Evolutionary conservation across 2,888 invertebrate species (phyloP).

Genomic region (Rhamphomyia laevipes): DNA sequence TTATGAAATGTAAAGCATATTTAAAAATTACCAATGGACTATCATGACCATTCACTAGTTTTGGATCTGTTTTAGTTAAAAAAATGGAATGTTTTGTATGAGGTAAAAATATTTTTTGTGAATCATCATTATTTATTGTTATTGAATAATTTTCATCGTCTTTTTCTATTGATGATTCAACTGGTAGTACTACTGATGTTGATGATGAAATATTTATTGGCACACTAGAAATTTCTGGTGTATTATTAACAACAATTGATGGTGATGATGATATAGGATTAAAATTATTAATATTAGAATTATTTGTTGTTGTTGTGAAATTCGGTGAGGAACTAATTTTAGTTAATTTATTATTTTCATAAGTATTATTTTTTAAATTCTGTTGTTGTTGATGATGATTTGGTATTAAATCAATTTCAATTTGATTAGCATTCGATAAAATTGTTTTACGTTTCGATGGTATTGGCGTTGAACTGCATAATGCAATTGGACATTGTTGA

Average conservation of each 20-base stretch:
- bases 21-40: constrained; percentile 15
- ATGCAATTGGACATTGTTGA: constrained; percentile 23
- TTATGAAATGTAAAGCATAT: no score
- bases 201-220: not conserved
- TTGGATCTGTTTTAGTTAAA: no score
- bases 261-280: constrained; percentile 1
- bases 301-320: constrained; percentile 12
- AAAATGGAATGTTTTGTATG: no score
- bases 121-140: not conserved
- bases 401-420: constrained; percentile 25
- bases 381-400: constrained; percentile 20
- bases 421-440: constrained; percentile 11
- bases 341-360: constrained; percentile 15
- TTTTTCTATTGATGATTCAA: no score
- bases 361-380: not conserved
- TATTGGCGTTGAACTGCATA: constrained; percentile 25
- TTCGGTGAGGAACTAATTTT: constrained; percentile 31
- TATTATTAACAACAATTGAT: not conserved
- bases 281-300: not conserved
- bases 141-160: not conserved
- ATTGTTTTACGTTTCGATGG: constrained; percentile 7
- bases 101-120: no score
- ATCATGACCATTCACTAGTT: not conserved
- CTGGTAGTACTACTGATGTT: not conserved
- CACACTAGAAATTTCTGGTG: no score